Percentiles rank a stretch among this genome's conserved stretches.
Evolutionary conservation across 2,797 vertebrate genomes (phyloP).

Genomic region (Gallinago nigripennis): DNA sequence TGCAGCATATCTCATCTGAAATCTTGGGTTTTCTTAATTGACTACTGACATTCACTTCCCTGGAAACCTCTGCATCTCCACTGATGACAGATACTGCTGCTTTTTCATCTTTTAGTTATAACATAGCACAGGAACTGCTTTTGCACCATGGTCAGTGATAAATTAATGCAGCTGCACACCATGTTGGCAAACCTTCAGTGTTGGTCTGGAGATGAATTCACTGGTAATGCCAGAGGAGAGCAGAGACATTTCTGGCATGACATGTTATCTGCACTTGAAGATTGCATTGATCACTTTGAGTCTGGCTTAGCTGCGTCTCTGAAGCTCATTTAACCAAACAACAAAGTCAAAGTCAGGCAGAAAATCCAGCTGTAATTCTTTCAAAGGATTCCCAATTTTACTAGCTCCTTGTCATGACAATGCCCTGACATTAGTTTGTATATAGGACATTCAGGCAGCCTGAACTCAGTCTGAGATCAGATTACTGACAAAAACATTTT

Average conservation of each 20-base stretch:
- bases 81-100: background rate
- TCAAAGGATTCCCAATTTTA: background rate
- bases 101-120: background rate
- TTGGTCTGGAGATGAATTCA: background rate
- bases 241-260: background rate
- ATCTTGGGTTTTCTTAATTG: background rate
- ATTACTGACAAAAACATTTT: background rate
- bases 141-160: background rate
- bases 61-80: background rate
- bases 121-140: background rate
- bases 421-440: background rate
- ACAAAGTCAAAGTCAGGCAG: background rate
- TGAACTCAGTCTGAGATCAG: background rate
- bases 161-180: background rate
- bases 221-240: background rate
- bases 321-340: background rate
- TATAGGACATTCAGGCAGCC: background rate
- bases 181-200: background rate
- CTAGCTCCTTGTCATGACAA: background rate
- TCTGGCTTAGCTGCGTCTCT: background rate
- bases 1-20: background rate
- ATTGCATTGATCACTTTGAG: background rate
- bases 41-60: background rate
- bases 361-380: background rate
- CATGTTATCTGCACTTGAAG: background rate